Percentiles rank a stretch among this genome's conserved stretches.
These are phyloP conservation scores for Urocyon cinereoargenteus DNA, from an alignment of 2,797 vertebrate genomes.

Conservation along the genomic window DNA sequence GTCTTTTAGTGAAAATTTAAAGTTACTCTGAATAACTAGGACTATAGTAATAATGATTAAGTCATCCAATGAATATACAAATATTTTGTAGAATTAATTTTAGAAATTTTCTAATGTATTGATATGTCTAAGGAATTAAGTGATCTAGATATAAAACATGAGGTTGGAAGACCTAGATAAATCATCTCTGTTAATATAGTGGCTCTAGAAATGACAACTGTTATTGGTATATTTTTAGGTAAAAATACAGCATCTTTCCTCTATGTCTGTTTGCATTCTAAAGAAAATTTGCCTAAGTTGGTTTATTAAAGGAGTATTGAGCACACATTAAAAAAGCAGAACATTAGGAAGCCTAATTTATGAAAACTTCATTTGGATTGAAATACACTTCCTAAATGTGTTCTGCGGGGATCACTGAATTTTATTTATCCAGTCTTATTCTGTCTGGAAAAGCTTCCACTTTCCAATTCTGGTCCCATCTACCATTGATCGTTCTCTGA, in stretches of 20 bases:
- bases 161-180: not conserved
- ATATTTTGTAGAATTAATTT: not conserved
- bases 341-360: not conserved
- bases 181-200: not conserved
- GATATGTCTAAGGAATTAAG: not conserved
- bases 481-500: not conserved
- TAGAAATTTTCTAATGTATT: not conserved
- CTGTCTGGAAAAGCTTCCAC: not conserved
- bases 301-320: not conserved
- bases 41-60: not conserved
- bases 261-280: not conserved
- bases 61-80: not conserved
- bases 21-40: not conserved
- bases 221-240: not conserved
- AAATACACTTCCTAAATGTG: not conserved
- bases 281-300: not conserved
- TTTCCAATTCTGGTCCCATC: not conserved
- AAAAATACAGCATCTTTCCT: not conserved
- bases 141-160: not conserved
- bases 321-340: not conserved
- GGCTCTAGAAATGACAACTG: not conserved
- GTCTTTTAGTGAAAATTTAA: not conserved
- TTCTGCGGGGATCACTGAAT: not conserved
- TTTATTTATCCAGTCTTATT: constrained; percentile 4
- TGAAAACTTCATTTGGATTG: not conserved